Conservation (phyloP, 53 echinoderm and acorn worm species). For the Arbacia lixula region DNA sequence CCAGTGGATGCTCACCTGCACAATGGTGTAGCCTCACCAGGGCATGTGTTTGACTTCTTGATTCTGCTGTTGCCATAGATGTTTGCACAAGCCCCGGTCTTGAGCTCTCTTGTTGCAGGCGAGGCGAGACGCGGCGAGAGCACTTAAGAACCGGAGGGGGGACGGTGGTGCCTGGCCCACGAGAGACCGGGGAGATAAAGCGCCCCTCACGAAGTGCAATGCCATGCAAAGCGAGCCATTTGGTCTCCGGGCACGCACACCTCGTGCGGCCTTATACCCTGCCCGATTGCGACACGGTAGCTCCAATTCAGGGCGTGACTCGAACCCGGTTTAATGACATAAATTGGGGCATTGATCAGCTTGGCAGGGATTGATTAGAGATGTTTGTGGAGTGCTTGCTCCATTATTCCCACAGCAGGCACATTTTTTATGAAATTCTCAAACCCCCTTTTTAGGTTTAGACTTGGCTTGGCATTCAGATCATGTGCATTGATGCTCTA, state of each 20-base stretch:
- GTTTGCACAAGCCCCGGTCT: conserved; percentile 31
- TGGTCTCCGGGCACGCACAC: not conserved
- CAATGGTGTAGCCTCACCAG: too few relatives aligned
- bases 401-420: not conserved
- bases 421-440: too few relatives aligned
- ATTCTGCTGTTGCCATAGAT: conserved; percentile 33
- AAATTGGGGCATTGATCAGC: not conserved
- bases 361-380: conserved; percentile 13
- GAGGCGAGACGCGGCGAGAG: conserved; percentile 15
- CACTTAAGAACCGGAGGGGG: conserved; percentile 12
- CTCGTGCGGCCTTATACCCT: too few relatives aligned
- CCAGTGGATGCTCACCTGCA: too few relatives aligned
- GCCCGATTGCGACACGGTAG: too few relatives aligned
- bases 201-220: conserved; percentile 9
- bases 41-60: conserved; percentile 39
- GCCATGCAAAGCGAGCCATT: conserved; percentile 8
- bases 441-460: too few relatives aligned
- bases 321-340: too few relatives aligned
- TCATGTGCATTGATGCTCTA: too few relatives aligned
- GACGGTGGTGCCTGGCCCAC: not conserved
- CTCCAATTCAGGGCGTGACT: too few relatives aligned
- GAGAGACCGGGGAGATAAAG: not conserved
- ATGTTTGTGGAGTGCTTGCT: conserved; percentile 35
- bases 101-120: conserved; percentile 3
- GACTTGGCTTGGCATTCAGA: too few relatives aligned